Percentiles rank a stretch among this genome's conserved stretches.
Evolutionary conservation across 2,113 vertebrate genomes (phyloP).

Genomic region (Cyanoderma ruficeps): DNA sequence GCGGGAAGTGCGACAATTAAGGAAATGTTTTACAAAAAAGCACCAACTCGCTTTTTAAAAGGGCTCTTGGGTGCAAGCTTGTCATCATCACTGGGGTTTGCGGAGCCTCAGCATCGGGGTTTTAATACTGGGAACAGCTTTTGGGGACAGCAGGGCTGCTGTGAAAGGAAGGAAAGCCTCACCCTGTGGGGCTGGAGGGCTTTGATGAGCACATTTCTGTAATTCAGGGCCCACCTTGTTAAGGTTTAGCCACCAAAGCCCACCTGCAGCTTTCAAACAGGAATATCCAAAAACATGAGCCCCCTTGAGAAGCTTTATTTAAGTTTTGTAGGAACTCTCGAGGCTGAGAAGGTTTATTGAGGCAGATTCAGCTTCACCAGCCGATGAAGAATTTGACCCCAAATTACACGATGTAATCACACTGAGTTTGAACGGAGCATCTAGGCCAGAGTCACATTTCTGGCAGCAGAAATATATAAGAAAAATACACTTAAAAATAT

Average conservation of each 20-base stretch:
- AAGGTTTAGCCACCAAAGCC: background rate
- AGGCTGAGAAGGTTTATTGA: background rate
- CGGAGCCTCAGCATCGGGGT: background rate
- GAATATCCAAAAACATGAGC: background rate
- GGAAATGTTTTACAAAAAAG: background rate
- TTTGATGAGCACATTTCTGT: background rate
- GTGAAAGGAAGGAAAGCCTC: background rate
- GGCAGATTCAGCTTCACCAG: background rate
- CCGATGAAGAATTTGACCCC: background rate
- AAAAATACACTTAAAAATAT: background rate
- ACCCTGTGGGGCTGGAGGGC: fast-evolving
- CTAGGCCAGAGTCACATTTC: background rate
- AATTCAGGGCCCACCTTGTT: background rate
- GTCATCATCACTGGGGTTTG: background rate
- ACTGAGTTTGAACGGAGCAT: background rate
- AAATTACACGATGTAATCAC: background rate
- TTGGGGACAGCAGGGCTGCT: background rate
- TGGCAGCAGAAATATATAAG: background rate
- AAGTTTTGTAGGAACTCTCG: background rate
- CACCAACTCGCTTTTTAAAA: background rate
- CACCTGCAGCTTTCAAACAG: background rate
- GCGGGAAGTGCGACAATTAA: background rate
- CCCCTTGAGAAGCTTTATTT: background rate
- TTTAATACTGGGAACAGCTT: background rate
- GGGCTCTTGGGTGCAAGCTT: background rate